phyloP scores from a whole-genome alignment of 1,140 invertebrate species.

The Acromyrmex charruanus region DNA sequence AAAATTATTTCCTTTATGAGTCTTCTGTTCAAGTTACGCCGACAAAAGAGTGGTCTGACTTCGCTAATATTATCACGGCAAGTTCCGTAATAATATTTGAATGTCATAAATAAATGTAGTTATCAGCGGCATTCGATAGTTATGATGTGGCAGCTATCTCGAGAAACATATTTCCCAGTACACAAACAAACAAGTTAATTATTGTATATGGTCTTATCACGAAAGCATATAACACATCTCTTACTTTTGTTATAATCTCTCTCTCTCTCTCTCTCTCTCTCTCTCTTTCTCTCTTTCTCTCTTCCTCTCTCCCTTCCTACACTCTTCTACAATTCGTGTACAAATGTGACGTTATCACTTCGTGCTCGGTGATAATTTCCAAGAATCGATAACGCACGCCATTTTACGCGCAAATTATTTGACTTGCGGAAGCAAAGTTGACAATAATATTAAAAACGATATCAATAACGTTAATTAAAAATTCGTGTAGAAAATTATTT shows the following conservation, averaged over 20 bases:
- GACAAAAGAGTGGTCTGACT: not conserved
- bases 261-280: no score
- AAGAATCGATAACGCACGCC: not conserved
- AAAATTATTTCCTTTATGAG: not conserved
- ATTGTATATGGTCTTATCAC: constrained; percentile 9
- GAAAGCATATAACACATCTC: not conserved
- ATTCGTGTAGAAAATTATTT: not conserved
- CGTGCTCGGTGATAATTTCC: not conserved
- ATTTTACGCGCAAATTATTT: not conserved
- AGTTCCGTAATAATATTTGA: constrained; percentile 15
- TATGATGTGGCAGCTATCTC: not conserved
- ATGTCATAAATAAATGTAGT: constrained; percentile 8
- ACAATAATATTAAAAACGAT: constrained; percentile 8
- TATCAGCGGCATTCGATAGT: not conserved
- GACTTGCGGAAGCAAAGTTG: not conserved
- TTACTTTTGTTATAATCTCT: not conserved
- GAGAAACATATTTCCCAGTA: not conserved
- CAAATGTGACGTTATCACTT: constrained; percentile 34
- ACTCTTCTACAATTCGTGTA: not conserved
- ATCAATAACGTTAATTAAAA: constrained; percentile 30
- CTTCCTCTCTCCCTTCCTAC: no score
- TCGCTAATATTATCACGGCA: not conserved
- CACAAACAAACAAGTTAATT: constrained; percentile 5
- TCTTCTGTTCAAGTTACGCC: not conserved
- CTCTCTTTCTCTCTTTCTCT: not conserved